phyloP scores from a whole-genome alignment of 2,113 vertebrate genomes.

The Manacus vitellinus region DNA sequence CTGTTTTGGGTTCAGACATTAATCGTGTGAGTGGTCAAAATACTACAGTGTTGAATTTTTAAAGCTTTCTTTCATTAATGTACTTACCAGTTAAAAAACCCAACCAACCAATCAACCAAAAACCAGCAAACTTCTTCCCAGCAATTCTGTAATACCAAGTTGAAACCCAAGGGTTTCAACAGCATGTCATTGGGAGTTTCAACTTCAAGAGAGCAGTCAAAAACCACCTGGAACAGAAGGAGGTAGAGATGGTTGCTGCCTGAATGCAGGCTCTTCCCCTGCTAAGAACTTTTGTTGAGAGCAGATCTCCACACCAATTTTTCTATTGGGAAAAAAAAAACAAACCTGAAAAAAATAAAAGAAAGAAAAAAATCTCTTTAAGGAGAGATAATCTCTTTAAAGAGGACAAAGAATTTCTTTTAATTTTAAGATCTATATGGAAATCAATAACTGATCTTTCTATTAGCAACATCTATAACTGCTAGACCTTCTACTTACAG shows the following conservation, averaged over 20 bases:
- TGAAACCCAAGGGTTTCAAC: not conserved
- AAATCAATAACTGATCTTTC: not conserved
- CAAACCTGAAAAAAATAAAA: not conserved
- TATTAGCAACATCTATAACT: not conserved
- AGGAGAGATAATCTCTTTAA: not conserved
- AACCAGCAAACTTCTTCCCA: not conserved
- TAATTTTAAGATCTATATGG: not conserved
- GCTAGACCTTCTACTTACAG: not conserved
- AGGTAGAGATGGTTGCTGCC: not conserved
- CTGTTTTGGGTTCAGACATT: not conserved
- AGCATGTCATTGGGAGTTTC: not conserved
- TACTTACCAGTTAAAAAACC: not conserved
- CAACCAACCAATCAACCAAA: accelerated
- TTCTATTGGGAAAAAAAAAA: not conserved
- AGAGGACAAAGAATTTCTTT: not conserved
- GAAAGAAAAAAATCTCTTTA: not conserved
- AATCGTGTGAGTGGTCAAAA: not conserved
- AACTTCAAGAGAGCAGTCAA: not conserved
- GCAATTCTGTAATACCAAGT: not conserved
- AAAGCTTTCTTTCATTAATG: not conserved
- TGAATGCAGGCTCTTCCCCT: not conserved
- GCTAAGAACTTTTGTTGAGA: not conserved
- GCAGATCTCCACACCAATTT: not conserved
- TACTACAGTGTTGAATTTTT: not conserved
- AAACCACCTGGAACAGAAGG: not conserved